A percentile compares a stretch with the other conserved stretches of the same genome.
Conservation (phyloP, 1,140 invertebrate species). For the Hyles vespertilio region DNA sequence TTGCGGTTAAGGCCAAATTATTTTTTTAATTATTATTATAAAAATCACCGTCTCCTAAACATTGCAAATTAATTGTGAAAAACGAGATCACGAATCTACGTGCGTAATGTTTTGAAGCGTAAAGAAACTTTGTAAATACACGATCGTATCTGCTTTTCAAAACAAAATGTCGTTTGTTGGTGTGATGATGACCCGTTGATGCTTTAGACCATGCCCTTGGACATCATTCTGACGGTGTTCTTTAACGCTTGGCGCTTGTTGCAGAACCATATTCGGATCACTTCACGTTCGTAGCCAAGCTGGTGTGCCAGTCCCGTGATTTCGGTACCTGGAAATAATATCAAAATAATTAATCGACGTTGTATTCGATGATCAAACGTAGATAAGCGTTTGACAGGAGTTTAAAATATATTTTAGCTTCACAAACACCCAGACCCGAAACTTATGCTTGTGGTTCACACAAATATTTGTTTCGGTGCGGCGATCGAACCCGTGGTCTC, state of each 20-base stretch:
- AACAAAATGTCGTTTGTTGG: constrained; percentile 2
- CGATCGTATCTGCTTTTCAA: not conserved
- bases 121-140: too few species aligned
- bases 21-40: constrained; percentile 7
- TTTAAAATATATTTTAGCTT: too few species aligned
- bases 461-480: too few species aligned
- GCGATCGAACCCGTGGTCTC: too few species aligned
- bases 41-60: constrained; percentile 2
- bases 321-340: constrained; percentile 87
- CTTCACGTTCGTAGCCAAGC: constrained; percentile 96
- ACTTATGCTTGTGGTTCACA: too few species aligned
- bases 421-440: too few species aligned
- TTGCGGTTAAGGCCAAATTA: constrained; percentile 55
- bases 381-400: too few species aligned
- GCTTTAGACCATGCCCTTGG: constrained; percentile 82
- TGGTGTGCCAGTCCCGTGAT: constrained; percentile 96
- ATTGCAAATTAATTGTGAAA: constrained; percentile 29
- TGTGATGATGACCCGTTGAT: not conserved
- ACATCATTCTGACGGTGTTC: constrained; percentile 95
- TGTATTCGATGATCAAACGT: too few species aligned
- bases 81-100: constrained; percentile 32
- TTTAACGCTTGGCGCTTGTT: constrained; percentile 98
- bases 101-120: constrained; percentile 16
- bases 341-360: not conserved
- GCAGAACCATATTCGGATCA: constrained; percentile 99